Percentiles rank a stretch among this genome's conserved stretches.
Conservation (phyloP, 2,888 invertebrate species). For the Koerneria pararmatus region DNA sequence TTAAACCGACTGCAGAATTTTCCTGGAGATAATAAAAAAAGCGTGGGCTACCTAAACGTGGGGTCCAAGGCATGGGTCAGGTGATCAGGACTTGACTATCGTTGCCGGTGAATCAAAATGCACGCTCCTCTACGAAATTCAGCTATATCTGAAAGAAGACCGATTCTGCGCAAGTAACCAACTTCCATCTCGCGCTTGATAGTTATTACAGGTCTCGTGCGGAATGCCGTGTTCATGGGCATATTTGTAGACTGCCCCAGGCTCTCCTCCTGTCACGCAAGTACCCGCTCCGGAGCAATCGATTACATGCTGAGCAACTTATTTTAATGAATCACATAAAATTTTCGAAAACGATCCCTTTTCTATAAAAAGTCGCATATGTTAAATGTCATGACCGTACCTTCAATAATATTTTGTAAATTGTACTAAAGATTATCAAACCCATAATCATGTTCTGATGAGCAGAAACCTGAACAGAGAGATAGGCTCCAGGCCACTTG, state of each 20-base stretch:
- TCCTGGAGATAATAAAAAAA: too few species aligned
- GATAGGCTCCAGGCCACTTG: conserved; percentile 62
- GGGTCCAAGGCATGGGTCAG: neutral
- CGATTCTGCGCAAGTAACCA: conserved; percentile 23
- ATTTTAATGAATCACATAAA: neutral
- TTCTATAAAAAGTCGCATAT: too few species aligned
- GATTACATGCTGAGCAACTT: conserved; percentile 60
- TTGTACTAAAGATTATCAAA: neutral
- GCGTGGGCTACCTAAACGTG: too few species aligned
- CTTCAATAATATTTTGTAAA: neutral
- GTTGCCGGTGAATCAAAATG: too few species aligned
- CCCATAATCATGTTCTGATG: conserved; percentile 22
- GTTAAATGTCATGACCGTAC: neutral
- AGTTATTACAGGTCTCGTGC: conserved; percentile 65
- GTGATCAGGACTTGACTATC: neutral
- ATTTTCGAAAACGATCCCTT: neutral
- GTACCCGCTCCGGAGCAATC: conserved; percentile 63
- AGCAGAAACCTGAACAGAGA: conserved; percentile 60
- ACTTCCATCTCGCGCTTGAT: conserved; percentile 64
- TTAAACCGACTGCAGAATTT: too few species aligned
- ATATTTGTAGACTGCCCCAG: conserved; percentile 62
- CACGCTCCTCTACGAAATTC: neutral
- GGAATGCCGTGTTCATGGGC: conserved; percentile 63
- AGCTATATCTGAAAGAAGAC: neutral
- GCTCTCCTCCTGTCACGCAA: conserved; percentile 60